Conservation (phyloP, 1,140 invertebrate genomes). For the Halesus radiatus region DNA sequence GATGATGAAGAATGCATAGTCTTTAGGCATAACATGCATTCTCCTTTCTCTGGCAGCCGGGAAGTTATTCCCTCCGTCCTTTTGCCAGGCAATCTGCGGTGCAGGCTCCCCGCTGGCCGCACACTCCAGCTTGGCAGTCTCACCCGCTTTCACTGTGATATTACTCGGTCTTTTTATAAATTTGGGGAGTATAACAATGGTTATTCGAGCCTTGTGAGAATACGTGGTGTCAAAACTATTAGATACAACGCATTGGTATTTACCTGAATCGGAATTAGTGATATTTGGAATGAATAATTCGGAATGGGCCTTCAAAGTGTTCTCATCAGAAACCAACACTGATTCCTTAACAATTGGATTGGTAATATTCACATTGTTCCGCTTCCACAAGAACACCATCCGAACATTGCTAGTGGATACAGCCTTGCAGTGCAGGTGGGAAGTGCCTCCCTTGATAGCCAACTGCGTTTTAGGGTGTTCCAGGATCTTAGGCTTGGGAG, state of each 20-base stretch:
- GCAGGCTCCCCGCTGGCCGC: slow-evolving; percentile 89
- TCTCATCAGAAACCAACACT: slow-evolving; percentile 60
- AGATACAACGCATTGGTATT: slow-evolving; percentile 93
- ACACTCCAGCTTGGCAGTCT: slow-evolving; percentile 91
- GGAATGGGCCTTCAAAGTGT: slow-evolving; percentile 75
- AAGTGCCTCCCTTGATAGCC: slow-evolving; percentile 87
- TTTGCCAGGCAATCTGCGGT: slow-evolving; percentile 93
- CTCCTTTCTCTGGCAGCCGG: slow-evolving; percentile 93
- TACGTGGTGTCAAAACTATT: slow-evolving; percentile 93
- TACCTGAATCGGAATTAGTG: slow-evolving; percentile 83
- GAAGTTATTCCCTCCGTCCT: slow-evolving; percentile 95
- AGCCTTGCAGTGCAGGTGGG: slow-evolving; percentile 86
- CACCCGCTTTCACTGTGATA: slow-evolving; percentile 86
- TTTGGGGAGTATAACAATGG: slow-evolving; percentile 88
- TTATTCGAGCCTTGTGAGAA: slow-evolving; percentile 87
- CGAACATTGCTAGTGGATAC: slow-evolving; percentile 69
- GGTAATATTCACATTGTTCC: slow-evolving; percentile 85
- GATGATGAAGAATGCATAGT: slow-evolving; percentile 93
- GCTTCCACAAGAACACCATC: slow-evolving; percentile 89
- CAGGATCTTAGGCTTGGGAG: slow-evolving; percentile 87
- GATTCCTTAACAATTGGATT: slow-evolving; percentile 66
- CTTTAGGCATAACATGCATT: slow-evolving; percentile 92
- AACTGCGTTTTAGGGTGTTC: slow-evolving; percentile 85
- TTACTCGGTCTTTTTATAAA: slow-evolving; percentile 90
- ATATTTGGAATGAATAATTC: slow-evolving; percentile 81